A percentile compares a stretch with the other conserved stretches of the same genome.
Conservation (phyloP, 2,797 vertebrate species). For the Channa striata region DNA sequence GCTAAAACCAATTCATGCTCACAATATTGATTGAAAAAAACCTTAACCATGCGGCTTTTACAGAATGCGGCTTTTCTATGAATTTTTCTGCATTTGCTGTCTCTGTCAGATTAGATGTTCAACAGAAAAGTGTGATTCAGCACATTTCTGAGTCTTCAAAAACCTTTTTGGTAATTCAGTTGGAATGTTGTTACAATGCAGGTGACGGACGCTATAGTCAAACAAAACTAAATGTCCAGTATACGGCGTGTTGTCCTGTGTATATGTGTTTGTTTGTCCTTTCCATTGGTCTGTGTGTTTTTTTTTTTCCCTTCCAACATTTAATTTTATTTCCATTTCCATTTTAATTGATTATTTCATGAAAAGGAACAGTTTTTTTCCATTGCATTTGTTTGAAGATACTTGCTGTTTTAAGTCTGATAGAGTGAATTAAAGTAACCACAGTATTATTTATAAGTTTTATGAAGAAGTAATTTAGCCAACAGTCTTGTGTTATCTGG, state of each 20-base stretch:
- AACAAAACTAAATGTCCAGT: slow-evolving; percentile 56
- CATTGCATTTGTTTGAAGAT: not conserved
- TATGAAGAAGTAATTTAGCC: too few relatives aligned
- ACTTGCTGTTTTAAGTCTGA: not conserved
- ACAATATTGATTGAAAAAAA: slow-evolving; percentile 57
- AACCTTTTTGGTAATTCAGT: not conserved
- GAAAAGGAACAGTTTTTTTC: not conserved
- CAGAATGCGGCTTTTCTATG: too few relatives aligned
- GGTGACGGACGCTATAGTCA: slow-evolving; percentile 44
- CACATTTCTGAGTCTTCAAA: slow-evolving; percentile 36
- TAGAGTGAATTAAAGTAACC: not conserved
- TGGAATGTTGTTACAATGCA: slow-evolving; percentile 9
- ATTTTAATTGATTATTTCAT: not conserved
- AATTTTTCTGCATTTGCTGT: slow-evolving; percentile 54
- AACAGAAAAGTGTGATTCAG: slow-evolving; percentile 40
- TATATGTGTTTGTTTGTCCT: slow-evolving; percentile 63
- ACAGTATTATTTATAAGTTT: too few relatives aligned
- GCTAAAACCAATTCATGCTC: too few relatives aligned
- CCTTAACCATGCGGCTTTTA: too few relatives aligned
- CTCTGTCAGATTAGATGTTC: slow-evolving; percentile 39
- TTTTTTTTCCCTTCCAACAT: slow-evolving; percentile 53
- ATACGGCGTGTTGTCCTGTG: slow-evolving; percentile 51
- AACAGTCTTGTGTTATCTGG: not conserved
- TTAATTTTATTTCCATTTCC: slow-evolving; percentile 14
- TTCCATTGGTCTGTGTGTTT: slow-evolving; percentile 57